A percentile compares a stretch with the other conserved stretches of the same genome.
Evolutionary conservation across 1,140 invertebrate genomes (phyloP).

Genomic region (Paracyclopina nana): DNA sequence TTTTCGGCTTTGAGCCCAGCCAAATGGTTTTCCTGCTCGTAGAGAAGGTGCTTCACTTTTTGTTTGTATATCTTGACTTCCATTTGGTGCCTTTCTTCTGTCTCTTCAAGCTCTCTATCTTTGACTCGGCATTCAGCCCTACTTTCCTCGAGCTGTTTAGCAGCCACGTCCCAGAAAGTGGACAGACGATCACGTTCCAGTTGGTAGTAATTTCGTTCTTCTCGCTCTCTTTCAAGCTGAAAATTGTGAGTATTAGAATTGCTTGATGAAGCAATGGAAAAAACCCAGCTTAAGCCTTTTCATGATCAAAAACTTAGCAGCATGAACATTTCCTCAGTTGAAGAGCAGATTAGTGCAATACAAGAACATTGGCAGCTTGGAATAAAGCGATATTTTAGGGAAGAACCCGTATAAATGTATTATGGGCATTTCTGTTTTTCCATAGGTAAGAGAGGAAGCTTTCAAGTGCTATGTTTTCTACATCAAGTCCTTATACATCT

Average conservation of each 20-base stretch:
- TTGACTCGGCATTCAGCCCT: slow-evolving; percentile 41
- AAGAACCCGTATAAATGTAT: too few relatives aligned
- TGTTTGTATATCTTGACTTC: slow-evolving; percentile 73
- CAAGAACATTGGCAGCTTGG: too few relatives aligned
- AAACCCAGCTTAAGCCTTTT: too few relatives aligned
- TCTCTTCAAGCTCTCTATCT: slow-evolving; percentile 67
- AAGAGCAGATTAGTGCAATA: too few relatives aligned
- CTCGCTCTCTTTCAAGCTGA: slow-evolving; percentile 61
- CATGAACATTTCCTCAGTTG: too few relatives aligned
- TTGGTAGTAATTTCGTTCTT: slow-evolving; percentile 87
- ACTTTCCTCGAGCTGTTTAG: slow-evolving; percentile 58
- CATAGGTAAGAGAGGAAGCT: background rate
- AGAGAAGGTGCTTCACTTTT: slow-evolving; percentile 76
- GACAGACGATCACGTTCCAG: slow-evolving; percentile 78
- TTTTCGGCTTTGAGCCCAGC: slow-evolving; percentile 40
- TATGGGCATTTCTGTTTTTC: too few relatives aligned
- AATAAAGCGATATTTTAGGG: too few relatives aligned
- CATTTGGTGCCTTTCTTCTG: slow-evolving; percentile 59
- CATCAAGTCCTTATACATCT: background rate
- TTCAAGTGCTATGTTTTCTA: background rate
- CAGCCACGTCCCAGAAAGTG: slow-evolving; percentile 81
- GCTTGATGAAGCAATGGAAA: too few relatives aligned
- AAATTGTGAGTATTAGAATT: too few relatives aligned
- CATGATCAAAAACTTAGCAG: too few relatives aligned
- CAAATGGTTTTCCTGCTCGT: slow-evolving; percentile 66